Evolutionary conservation across 1,140 invertebrate genomes (phyloP).

Genomic region (Frieseomelitta varia): DNA sequence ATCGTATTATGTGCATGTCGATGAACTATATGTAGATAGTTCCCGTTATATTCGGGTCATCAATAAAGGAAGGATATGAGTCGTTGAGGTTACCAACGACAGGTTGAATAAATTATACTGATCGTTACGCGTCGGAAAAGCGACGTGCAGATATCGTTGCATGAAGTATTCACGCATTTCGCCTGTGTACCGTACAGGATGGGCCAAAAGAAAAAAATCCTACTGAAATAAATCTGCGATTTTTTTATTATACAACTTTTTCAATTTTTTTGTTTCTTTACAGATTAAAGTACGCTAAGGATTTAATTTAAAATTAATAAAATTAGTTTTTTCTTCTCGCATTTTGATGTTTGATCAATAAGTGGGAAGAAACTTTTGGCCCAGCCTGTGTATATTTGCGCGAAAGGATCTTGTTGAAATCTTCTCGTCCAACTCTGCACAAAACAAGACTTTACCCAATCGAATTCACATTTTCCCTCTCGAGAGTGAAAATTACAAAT

Average conservation of each 20-base stretch:
- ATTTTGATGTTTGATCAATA: too few relatives aligned
- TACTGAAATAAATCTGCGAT: too few relatives aligned
- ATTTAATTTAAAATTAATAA: too few relatives aligned
- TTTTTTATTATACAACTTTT: background rate
- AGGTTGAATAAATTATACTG: constrained; percentile 66
- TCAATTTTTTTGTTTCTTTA: background rate
- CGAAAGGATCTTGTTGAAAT: too few relatives aligned
- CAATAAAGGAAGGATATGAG: constrained; percentile 64
- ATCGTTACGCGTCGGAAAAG: constrained; percentile 48
- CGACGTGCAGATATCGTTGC: constrained; percentile 33
- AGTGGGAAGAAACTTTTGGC: too few relatives aligned
- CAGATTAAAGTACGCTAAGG: background rate
- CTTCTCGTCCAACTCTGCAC: too few relatives aligned
- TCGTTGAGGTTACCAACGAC: constrained; percentile 62
- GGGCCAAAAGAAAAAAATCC: background rate
- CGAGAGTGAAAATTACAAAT: too few relatives aligned
- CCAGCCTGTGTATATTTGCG: too few relatives aligned
- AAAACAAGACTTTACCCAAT: too few relatives aligned
- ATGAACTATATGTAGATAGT: constrained; percentile 34
- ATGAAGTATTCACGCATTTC: constrained; percentile 30
- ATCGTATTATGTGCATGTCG: constrained; percentile 7
- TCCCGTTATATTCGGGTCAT: constrained; percentile 56
- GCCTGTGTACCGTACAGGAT: too few relatives aligned
- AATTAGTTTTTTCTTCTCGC: too few relatives aligned
- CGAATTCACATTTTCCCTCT: too few relatives aligned